Percentiles rank a stretch among this genome's conserved stretches.
These are phyloP conservation scores for Drosophila maculinotata DNA, from an alignment of 2,888 invertebrate genomes.

Conservation along the genomic window DNA sequence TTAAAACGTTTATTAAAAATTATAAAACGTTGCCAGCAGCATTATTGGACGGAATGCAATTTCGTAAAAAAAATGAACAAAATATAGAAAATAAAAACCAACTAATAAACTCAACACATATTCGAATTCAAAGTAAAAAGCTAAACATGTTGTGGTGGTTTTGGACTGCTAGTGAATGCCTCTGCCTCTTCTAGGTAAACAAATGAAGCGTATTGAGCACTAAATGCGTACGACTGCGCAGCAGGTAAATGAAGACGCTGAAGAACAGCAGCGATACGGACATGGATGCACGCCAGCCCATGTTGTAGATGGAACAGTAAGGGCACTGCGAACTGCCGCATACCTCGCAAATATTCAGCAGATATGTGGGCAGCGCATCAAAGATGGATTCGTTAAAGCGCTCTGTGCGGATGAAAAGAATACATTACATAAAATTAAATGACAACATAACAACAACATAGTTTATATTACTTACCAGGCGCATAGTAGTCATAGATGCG, in stretches of 20 bases:
- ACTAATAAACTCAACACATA: conserved; percentile 50
- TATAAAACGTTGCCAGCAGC: conserved; percentile 41
- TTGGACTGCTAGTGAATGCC: conserved; percentile 41
- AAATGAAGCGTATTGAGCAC: conserved; percentile 72
- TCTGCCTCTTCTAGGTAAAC: conserved; percentile 60
- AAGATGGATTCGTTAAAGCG: conserved; percentile 96
- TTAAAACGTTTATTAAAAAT: conserved; percentile 27
- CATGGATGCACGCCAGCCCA: conserved; percentile 82
- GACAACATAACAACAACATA: neutral
- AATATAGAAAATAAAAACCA: conserved; percentile 43
- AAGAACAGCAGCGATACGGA: conserved; percentile 80
- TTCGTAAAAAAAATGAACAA: conserved; percentile 42
- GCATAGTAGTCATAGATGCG: conserved; percentile 98
- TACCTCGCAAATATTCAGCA: conserved; percentile 96
- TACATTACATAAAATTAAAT: neutral
- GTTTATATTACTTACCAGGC: conserved; percentile 88
- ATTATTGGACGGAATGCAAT: conserved; percentile 79
- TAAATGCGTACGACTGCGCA: conserved; percentile 80
- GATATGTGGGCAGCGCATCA: conserved; percentile 93
- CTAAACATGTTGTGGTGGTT: conserved; percentile 38
- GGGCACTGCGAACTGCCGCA: conserved; percentile 98
- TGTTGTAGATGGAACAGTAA: conserved; percentile 94
- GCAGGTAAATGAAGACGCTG: conserved; percentile 81
- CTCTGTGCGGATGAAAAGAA: conserved; percentile 86
- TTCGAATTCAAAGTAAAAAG: conserved; percentile 44